These are phyloP conservation scores for Sinella curviseta DNA, from an alignment of 1,140 invertebrate species.

Conservation along the genomic window DNA sequence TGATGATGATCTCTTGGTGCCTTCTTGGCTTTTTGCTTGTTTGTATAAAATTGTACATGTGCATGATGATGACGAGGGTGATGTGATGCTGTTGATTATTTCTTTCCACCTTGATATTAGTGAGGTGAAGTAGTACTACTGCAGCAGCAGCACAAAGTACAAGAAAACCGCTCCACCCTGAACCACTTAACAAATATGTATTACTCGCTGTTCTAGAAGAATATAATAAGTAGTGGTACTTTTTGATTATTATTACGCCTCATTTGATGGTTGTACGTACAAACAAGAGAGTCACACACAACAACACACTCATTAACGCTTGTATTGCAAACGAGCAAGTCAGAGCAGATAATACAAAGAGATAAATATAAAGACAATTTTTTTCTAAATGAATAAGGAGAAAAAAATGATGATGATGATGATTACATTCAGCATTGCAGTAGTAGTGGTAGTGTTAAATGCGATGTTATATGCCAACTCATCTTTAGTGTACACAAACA, in stretches of 20 bases:
- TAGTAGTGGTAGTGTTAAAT: no score
- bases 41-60: neutral
- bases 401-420: neutral
- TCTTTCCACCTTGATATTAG: neutral
- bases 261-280: neutral
- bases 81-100: neutral
- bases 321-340: constrained; percentile 10
- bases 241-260: constrained; percentile 24
- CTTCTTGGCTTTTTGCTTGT: neutral
- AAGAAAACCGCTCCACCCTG: constrained; percentile 3
- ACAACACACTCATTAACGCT: constrained; percentile 13
- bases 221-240: neutral
- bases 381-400: neutral
- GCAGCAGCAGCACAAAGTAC: no score
- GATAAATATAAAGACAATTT: neutral
- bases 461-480: neutral
- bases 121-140: neutral
- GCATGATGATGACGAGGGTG: neutral
- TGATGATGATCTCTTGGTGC: neutral
- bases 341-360: neutral
- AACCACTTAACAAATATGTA: constrained; percentile 21
- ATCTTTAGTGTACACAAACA: neutral
- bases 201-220: neutral
- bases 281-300: constrained; percentile 1
- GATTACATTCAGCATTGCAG: no score